These are phyloP conservation scores for Nesometra sesokonis DNA, from an alignment of 35 echinoderm and acorn worm species.

Conservation along the genomic window DNA sequence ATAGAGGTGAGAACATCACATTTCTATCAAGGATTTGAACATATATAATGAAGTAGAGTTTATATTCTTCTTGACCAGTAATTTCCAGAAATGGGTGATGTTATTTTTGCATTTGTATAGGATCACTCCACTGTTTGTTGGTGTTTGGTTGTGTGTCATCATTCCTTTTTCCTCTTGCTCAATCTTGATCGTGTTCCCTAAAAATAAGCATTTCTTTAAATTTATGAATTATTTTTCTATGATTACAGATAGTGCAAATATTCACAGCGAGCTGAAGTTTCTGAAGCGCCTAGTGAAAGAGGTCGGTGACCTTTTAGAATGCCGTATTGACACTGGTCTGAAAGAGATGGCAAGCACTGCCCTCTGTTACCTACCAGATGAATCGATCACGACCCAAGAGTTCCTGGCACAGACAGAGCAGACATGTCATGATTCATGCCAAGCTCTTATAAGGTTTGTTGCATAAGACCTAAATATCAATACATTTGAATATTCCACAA, in stretches of 20 bases:
- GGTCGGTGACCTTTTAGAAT: conserved; percentile 80
- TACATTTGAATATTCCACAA: too few relatives aligned
- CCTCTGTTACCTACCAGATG: conserved; percentile 76
- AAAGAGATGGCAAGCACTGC: conserved; percentile 80
- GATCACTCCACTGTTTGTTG: too few relatives aligned
- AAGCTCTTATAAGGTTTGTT: conserved; percentile 64
- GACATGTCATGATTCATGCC: conserved; percentile 63
- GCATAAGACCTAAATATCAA: not conserved
- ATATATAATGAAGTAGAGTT: too few relatives aligned
- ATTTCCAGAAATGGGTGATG: too few relatives aligned
- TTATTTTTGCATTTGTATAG: too few relatives aligned
- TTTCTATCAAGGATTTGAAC: too few relatives aligned
- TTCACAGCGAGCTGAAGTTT: conserved; percentile 73
- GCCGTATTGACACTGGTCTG: conserved; percentile 84
- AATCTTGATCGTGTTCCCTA: too few relatives aligned
- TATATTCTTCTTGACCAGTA: too few relatives aligned
- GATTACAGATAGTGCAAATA: conserved; percentile 55
- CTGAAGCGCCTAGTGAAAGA: conserved; percentile 82
- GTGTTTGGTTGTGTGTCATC: too few relatives aligned
- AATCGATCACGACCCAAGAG: conserved; percentile 57
- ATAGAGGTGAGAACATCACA: too few relatives aligned
- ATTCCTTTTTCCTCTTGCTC: too few relatives aligned
- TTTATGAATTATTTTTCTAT: not conserved
- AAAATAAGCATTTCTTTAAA: too few relatives aligned
- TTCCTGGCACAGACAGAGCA: conserved; percentile 63